Evolutionary conservation across 2,888 invertebrate species (phyloP), one percentile per base, ranked within the genome.

Genomic region (Sinohyriopsis cumingii): DNA sequence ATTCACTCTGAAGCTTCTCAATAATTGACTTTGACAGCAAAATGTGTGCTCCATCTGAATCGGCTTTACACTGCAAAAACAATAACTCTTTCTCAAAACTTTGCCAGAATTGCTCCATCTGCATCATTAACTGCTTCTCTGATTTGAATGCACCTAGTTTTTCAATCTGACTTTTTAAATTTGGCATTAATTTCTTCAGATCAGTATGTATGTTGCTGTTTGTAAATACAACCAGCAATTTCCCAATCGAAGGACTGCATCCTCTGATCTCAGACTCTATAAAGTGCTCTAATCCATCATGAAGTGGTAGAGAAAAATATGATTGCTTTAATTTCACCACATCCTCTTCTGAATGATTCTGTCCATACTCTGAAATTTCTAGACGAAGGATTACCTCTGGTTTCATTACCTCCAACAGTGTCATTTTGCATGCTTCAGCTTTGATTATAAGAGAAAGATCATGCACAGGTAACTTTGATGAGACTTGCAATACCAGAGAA

Each of bases 61-160:
- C 61, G 19, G 75, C 73, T 69, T 72, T 72, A 60, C 80, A 81
- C 18, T 82, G 80, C 15, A 82, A 24, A n/a, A 77, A 59, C 6
- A 82, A 63, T 55, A 75, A 66, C 6, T 65, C 55, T 55, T 55
- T 61, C 12, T 71, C 65, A 33, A 68, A 59, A 25, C 71, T 71
- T 60, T 68, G 19, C 77, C 77, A 80, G 67, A 78, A 82, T 1
- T 70, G 25, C 25, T 78, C 66, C 3, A 82, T 61, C 59, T 68
- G 69, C 1, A 28, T 57, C 12, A 64, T 61, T 2, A 81, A 69
- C 20, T 80, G 77, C 25, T 81, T 82, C 65, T 82, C 82, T 28
- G 82, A 80, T 67, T 78, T 81, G 54, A 80, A 82, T 18, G 77
- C 71, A 28, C 78, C 75, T 15, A 82, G 25, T 64, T 75, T 79